Base-by-base conservation (phyloP, 2,888 invertebrate species). In the Cheilosia pagana region DNA sequence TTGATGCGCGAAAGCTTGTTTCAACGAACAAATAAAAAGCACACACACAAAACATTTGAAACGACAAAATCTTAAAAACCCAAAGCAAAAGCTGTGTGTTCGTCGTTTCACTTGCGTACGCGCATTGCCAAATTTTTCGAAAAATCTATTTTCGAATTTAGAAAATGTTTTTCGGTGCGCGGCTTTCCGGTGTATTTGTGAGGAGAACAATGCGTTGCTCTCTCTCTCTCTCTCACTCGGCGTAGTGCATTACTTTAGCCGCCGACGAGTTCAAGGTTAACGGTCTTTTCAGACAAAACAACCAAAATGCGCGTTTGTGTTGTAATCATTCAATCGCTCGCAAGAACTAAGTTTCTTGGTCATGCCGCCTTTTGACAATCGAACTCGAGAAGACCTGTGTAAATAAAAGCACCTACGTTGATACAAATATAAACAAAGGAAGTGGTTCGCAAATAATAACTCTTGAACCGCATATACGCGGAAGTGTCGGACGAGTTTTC, bases 1-100 rank as follows among this genome's bases (percentile, higher is more conserved):
- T 86, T 86, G 81, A 86, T 81, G 72, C 57, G 71, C 62, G 71
- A 76, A 77, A 86, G 81, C 81, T 81, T 43, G n/a, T 31, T 55
- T 60, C 14, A 67, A 52, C 35, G 35, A 35, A 35, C 35, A 57
- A 45, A 45, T 45, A 67, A 31, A 25, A 25, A 52, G 14, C 19
- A 19, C 41, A 70, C 57, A 43, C 21, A 31, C 12, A 12, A 35
- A 35, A 12, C 35, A 35, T 35, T 31, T 31, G 10, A 31, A 31
- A 28, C 28, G 2, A 31, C n/a, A 35, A 2, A 35, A 35, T 10
- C 2, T 35, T 10, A 0, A 60, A 16, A 59, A 39, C 23, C 8
- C n/a, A 1, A 41, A 31, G 39, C 28, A 39, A 68, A 68, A 78
- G 75, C 65, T 85, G n/a, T n/a, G n/a, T n/a, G 53, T 31, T 41